phyloP scores from a whole-genome alignment of 2,113 vertebrate genomes.

The Toxotes jaculatrix region DNA sequence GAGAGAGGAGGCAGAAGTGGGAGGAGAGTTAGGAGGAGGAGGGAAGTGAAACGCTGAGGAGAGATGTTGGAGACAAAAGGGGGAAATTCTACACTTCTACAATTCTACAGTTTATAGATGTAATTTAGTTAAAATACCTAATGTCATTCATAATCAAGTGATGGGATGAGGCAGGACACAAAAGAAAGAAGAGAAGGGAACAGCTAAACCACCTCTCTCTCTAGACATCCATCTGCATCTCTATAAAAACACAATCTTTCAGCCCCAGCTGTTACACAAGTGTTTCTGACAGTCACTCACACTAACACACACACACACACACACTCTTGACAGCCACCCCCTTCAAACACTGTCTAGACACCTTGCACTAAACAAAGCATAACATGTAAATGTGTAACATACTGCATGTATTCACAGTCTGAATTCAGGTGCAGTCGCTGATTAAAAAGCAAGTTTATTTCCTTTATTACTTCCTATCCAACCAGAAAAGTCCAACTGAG shows the following conservation, averaged over 20 bases:
- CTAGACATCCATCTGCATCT: neutral
- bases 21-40: neutral
- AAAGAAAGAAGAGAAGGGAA: neutral
- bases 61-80: neutral
- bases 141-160: neutral
- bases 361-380: neutral
- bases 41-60: neutral
- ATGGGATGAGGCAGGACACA: neutral
- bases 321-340: neutral
- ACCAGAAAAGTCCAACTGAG: neutral
- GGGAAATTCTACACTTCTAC: neutral
- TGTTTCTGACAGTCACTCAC: constrained; percentile 52
- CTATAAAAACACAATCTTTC: constrained; percentile 28
- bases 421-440: neutral
- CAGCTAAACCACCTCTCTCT: neutral
- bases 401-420: neutral
- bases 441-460: neutral
- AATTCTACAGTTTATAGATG: neutral
- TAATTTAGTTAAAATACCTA: neutral
- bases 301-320: constrained; percentile 25
- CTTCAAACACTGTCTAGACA: constrained; percentile 6
- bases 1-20: neutral
- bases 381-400: neutral
- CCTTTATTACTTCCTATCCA: neutral
- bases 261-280: constrained; percentile 56